Conservation (phyloP, 2,113 vertebrate species). For the Motacilla tschutschensis region DNA sequence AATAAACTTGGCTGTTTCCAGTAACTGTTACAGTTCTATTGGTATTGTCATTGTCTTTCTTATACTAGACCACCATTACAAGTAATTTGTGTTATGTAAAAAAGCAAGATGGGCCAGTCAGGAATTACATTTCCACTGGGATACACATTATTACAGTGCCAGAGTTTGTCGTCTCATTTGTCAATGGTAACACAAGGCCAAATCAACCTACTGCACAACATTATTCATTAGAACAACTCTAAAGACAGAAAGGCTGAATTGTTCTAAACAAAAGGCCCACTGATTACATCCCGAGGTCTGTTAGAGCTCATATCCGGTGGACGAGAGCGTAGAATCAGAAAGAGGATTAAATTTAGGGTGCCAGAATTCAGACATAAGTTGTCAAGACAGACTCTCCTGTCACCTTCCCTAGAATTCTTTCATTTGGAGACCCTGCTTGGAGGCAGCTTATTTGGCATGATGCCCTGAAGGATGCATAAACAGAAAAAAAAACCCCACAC, state of each 20-base stretch:
- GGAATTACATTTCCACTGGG: background rate
- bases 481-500: background rate
- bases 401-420: background rate
- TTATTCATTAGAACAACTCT: background rate
- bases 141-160: background rate
- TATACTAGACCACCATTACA: background rate
- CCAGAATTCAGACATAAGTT: background rate
- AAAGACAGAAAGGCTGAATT: slow-evolving; percentile 1
- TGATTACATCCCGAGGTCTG: background rate
- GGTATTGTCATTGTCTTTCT: background rate
- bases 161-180: background rate
- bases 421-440: background rate
- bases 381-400: background rate
- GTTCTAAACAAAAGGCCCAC: background rate
- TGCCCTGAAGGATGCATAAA: background rate
- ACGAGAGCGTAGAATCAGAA: background rate
- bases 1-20: background rate
- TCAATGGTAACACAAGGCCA: background rate
- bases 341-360: background rate
- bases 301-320: background rate
- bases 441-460: background rate
- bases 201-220: background rate
- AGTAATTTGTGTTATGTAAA: background rate
- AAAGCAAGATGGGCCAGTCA: background rate
- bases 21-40: background rate